These are phyloP conservation scores for Rhopalosiphum padi DNA, from an alignment of 1,140 invertebrate species.

Conservation along the genomic window DNA sequence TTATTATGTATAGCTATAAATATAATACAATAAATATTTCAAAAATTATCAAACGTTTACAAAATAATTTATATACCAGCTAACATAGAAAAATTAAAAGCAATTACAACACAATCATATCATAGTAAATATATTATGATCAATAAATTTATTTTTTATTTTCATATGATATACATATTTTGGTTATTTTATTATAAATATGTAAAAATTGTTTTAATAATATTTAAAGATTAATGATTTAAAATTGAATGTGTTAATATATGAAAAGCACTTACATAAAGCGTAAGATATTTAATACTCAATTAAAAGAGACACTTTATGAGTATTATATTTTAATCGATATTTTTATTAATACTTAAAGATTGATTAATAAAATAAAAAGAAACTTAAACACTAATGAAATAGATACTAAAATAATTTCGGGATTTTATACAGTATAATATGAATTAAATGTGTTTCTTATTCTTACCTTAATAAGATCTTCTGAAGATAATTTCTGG, in stretches of 20 bases:
- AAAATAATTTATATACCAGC: neutral
- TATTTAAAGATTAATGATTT: neutral
- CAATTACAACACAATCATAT: neutral
- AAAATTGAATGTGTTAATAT: neutral
- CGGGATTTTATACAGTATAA: neutral
- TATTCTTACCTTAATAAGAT: conserved; percentile 65
- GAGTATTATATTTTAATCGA: neutral
- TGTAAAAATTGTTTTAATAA: neutral
- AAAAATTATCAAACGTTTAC: neutral
- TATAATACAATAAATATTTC: neutral
- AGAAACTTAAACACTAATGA: neutral
- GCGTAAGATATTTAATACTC: neutral
- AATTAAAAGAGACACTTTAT: neutral
- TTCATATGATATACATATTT: neutral
- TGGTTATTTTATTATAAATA: neutral
- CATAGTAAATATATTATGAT: neutral
- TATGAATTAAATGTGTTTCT: neutral
- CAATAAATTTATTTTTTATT: neutral
- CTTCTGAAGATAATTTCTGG: conserved; percentile 63
- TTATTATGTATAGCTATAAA: neutral
- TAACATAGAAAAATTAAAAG: neutral
- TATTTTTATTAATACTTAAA: neutral
- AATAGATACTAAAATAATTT: neutral
- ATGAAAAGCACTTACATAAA: neutral
- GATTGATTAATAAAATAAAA: neutral